Conservation (phyloP, 2,888 invertebrate species). For the Lepidocyrtinus sp. region DNA sequence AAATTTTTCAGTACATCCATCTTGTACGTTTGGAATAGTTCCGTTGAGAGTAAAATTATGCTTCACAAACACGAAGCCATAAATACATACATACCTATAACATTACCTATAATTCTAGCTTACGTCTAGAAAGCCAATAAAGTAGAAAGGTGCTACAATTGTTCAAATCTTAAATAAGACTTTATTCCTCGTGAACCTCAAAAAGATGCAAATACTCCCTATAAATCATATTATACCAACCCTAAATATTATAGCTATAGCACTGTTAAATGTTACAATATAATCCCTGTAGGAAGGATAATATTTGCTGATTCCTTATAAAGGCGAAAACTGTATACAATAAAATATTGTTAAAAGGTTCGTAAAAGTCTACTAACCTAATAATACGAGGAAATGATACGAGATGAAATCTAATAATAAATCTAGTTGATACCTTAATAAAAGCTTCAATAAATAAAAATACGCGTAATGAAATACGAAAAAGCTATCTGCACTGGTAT, state of each 20-base stretch:
- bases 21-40: background rate
- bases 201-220: background rate
- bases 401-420: background rate
- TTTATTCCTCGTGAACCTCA: no score
- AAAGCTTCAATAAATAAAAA: slow-evolving; percentile 41
- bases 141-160: background rate
- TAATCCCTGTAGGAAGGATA: no score
- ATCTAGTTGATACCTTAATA: slow-evolving; percentile 35
- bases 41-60: no score
- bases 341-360: slow-evolving; percentile 6
- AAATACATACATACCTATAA: no score
- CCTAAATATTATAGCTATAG: background rate
- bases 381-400: background rate
- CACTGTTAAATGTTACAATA: background rate
- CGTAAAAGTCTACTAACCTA: background rate
- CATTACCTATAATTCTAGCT: no score
- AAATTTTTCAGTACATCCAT: background rate
- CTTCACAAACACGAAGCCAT: no score
- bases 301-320: background rate
- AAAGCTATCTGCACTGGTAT: no score
- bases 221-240: background rate
- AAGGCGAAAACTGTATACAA: background rate
- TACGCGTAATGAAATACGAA: background rate
- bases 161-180: background rate
- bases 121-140: no score